Percentiles rank a stretch among this genome's conserved stretches.
phyloP scores from a whole-genome alignment of 2,888 invertebrate species.

The Troides helena region DNA sequence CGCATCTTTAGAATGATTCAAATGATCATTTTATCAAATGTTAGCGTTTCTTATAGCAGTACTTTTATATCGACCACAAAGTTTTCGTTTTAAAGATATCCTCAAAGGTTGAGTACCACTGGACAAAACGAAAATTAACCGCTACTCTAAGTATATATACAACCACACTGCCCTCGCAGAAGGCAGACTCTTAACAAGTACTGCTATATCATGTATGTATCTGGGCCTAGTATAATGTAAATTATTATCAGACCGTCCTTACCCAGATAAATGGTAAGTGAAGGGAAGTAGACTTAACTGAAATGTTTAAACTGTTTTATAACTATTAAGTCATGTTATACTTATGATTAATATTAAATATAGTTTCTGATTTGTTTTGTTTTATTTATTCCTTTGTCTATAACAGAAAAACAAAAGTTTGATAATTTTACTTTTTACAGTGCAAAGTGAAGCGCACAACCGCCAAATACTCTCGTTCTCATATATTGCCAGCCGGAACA shows the following conservation, averaged over 20 bases:
- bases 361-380: slow-evolving; percentile 65
- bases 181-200: slow-evolving; percentile 7
- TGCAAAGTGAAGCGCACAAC: no score
- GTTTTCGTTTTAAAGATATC: no score
- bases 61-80: no score
- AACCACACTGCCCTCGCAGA: slow-evolving; percentile 6
- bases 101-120: slow-evolving; percentile 12
- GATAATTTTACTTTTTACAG: no score
- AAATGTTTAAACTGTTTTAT: slow-evolving; percentile 76
- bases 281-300: slow-evolving; percentile 69
- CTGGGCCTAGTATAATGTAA: slow-evolving; percentile 77
- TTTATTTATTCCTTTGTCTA: slow-evolving; percentile 34
- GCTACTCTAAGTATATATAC: slow-evolving; percentile 7
- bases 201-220: slow-evolving; percentile 43
- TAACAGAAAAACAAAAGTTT: no score
- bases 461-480: no score
- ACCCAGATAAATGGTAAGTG: slow-evolving; percentile 73
- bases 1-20: no score
- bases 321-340: slow-evolving; percentile 79
- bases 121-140: slow-evolving; percentile 7
- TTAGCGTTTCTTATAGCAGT: no score
- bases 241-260: slow-evolving; percentile 77
- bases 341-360: slow-evolving; percentile 78
- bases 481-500: no score
- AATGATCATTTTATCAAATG: no score